These are phyloP conservation scores for Eucera pruinosa DNA, from an alignment of 2,888 invertebrate genomes.

Conservation along the genomic window DNA sequence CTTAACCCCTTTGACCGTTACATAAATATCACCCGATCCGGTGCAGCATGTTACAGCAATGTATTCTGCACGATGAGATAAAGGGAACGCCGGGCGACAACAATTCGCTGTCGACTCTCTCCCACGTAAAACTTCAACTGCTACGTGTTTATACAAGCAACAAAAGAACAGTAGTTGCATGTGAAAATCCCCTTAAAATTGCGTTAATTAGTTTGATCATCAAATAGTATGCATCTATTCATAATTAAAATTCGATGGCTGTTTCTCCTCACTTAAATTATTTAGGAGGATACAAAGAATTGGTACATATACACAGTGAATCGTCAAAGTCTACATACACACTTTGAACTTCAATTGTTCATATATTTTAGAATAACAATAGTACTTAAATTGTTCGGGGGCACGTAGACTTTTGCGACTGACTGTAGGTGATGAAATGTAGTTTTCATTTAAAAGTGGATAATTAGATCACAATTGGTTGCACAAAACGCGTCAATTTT, in stretches of 20 bases:
- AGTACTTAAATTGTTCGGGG: too few relatives aligned
- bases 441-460: too few relatives aligned
- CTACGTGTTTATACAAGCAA: conserved; percentile 3
- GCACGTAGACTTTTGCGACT: too few relatives aligned
- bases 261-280: too few relatives aligned
- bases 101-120: conserved; percentile 46
- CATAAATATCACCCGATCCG: conserved; percentile 73
- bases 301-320: too few relatives aligned
- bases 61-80: conserved; percentile 62
- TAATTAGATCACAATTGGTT: conserved; percentile 23
- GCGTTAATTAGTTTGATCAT: background rate
- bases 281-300: too few relatives aligned
- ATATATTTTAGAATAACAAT: too few relatives aligned
- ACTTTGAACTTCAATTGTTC: too few relatives aligned
- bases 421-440: too few relatives aligned
- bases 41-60: conserved; percentile 52
- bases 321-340: too few relatives aligned
- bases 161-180: background rate
- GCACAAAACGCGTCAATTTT: background rate
- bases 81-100: conserved; percentile 54
- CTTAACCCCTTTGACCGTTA: conserved; percentile 77
- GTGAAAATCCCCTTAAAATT: conserved; percentile 1
- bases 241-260: too few relatives aligned
- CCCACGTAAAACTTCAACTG: conserved; percentile 41
- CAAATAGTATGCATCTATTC: too few relatives aligned